Base-by-base conservation (phyloP, 2,888 invertebrate genomes). In the Apotomis capreana region DNA sequence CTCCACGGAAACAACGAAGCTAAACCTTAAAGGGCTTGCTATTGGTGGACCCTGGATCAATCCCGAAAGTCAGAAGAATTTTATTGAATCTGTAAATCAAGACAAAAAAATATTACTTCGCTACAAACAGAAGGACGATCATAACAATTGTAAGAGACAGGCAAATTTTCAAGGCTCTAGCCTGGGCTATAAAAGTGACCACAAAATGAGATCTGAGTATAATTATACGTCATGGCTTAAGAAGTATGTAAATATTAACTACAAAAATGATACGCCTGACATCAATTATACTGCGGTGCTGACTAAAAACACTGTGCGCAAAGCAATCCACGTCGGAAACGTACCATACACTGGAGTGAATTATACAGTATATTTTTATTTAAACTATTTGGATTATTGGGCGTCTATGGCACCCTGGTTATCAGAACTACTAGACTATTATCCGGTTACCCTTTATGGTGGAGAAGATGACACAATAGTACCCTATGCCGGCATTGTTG, bases 391-490 rank as follows among this genome's bases (percentile, higher is more conserved):
- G 10, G 97, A 97, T 82, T 89, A 96, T 6, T 95, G 96, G 95
- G 94, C 95, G 79, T 95, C 95, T 0, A 94, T 96, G 5, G 95
- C 95, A 8, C 90, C 92, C 0, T 94, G 95, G 93, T 87, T 96
- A 40, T 89, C 93, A 0, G 94, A 94, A 75, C 83, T 96, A 1
- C 80, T 96, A 3, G 84, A 93, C 10, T 81, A 94, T 75, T 95
- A 95, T 80, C 84, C 89, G 83, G 95, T 97, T 40, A 89, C 97
- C 74, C 93, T 97, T 73, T 97, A 97, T 85, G 97, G 95, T 80
- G 97, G 97, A 0, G 97, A 97, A 83, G 83, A 97, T 77, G 97
- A 97, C 85, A 95, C 97, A 13, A 96, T 97, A 74, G 96, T 97
- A 0, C 96, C 96, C 0, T 96, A 96, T 84, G 96, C 96, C 0